These are phyloP conservation scores for Salvelinus alpinus DNA, from an alignment of 2,113 vertebrate species.

Conservation along the genomic window DNA sequence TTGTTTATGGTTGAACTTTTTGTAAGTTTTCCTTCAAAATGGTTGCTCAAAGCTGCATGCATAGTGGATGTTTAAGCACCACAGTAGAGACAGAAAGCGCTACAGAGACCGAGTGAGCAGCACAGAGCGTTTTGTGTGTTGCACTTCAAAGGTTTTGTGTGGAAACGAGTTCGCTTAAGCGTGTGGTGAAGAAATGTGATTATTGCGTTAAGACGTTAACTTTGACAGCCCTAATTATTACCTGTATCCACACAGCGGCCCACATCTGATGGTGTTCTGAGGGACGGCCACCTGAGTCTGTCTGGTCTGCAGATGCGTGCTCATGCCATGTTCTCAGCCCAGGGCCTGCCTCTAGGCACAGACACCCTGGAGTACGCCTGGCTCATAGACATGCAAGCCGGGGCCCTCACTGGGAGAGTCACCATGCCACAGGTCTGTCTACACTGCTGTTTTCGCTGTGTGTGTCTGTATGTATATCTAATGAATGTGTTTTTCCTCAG, in stretches of 20 bases:
- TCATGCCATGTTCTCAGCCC: constrained; percentile 95
- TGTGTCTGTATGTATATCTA: not conserved
- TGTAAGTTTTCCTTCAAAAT: too few species aligned
- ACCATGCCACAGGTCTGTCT: constrained; percentile 88
- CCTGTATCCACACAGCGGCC: constrained; percentile 77
- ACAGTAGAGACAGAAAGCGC: too few species aligned
- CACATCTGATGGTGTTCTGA: constrained; percentile 84
- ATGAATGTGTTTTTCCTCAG: constrained; percentile 60
- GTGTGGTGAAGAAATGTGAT: too few species aligned
- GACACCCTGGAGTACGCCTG: constrained; percentile 95
- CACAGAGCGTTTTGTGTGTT: too few species aligned
- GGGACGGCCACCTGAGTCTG: constrained; percentile 92
- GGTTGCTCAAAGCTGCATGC: too few species aligned
- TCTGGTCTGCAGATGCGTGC: constrained; percentile 94
- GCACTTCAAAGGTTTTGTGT: too few species aligned
- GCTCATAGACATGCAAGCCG: constrained; percentile 95
- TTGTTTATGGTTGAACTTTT: too few species aligned
- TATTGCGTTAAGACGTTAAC: too few species aligned
- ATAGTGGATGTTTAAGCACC: too few species aligned
- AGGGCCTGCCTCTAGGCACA: constrained; percentile 86
- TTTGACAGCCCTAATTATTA: too few species aligned
- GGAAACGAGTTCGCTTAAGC: too few species aligned
- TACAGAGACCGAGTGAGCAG: too few species aligned
- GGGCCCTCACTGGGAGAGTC: constrained; percentile 89
- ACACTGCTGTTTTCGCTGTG: not conserved